Conservation (phyloP, 2,888 invertebrate species). For the Ichneumoninae sp. region DNA sequence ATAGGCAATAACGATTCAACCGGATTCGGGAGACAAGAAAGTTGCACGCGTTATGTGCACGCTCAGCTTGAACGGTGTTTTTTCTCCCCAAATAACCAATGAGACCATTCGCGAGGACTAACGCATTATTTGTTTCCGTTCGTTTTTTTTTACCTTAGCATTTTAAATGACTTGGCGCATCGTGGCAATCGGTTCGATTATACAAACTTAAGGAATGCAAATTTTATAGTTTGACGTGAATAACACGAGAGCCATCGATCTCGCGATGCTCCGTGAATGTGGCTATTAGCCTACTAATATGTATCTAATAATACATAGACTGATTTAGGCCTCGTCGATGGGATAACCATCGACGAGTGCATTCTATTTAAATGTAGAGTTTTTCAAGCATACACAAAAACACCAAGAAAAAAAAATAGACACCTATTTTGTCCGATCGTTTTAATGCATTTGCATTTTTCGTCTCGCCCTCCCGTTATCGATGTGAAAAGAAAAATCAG, state of each 20-base stretch:
- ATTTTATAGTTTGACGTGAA: slow-evolving; percentile 7
- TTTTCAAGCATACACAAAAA: slow-evolving; percentile 16
- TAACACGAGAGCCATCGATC: not conserved
- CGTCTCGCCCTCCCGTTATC: slow-evolving; percentile 36
- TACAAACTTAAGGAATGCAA: not conserved
- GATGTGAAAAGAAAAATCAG: slow-evolving; percentile 56
- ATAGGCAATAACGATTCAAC: slow-evolving; percentile 4
- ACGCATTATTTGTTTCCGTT: slow-evolving; percentile 23
- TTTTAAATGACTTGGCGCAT: slow-evolving; percentile 41
- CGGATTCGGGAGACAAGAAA: not conserved
- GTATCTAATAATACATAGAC: slow-evolving; percentile 52
- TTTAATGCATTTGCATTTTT: slow-evolving; percentile 39
- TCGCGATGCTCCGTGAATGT: slow-evolving; percentile 15
- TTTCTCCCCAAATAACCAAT: slow-evolving; percentile 7
- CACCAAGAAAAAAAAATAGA: slow-evolving; percentile 30
- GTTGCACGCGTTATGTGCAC: slow-evolving; percentile 1
- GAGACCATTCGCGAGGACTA: not conserved
- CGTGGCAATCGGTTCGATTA: slow-evolving; percentile 29
- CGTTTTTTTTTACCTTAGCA: slow-evolving; percentile 44
- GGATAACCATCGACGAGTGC: slow-evolving; percentile 27
- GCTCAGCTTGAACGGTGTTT: slow-evolving; percentile 34
- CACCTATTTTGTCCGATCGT: slow-evolving; percentile 9
- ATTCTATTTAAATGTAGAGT: slow-evolving; percentile 20
- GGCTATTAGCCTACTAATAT: slow-evolving; percentile 43
- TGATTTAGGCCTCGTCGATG: slow-evolving; percentile 47